phyloP scores from a whole-genome alignment of 2,113 vertebrate genomes.

The Pycnonotus jocosus region DNA sequence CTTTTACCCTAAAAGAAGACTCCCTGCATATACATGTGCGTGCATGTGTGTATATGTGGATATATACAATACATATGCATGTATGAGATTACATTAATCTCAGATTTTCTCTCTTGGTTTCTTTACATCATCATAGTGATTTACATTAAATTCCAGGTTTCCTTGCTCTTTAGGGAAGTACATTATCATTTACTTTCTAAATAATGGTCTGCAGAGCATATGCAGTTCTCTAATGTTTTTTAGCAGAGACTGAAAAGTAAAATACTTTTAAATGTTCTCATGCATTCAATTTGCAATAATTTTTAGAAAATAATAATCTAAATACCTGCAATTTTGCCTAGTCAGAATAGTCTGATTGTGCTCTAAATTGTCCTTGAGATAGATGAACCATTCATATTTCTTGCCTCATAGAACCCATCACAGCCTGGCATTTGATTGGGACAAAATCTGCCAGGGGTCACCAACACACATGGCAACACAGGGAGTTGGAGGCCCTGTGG shows the following conservation, averaged over 20 bases:
- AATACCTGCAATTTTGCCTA: background rate
- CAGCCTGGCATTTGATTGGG: fast-evolving
- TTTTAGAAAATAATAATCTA: background rate
- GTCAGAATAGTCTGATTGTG: background rate
- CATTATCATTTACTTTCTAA: background rate
- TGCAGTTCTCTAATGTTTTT: background rate
- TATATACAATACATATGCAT: background rate
- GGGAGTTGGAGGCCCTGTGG: background rate
- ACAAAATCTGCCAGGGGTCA: background rate
- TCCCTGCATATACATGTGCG: fast-evolving
- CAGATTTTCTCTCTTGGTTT: background rate
- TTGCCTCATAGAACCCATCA: fast-evolving
- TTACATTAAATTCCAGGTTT: constrained; percentile 9
- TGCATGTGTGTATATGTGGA: fast-evolving
- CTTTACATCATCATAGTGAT: background rate
- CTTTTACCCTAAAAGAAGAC: background rate
- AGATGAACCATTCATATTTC: background rate
- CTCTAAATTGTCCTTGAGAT: background rate
- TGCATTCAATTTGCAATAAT: background rate
- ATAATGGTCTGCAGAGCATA: background rate
- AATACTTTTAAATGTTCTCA: background rate
- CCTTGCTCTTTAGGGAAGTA: background rate
- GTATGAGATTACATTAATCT: background rate
- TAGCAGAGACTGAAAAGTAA: background rate
- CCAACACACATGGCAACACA: fast-evolving